Conservation (phyloP, 2,113 vertebrate genomes). For the Corynorhinus townsendii region DNA sequence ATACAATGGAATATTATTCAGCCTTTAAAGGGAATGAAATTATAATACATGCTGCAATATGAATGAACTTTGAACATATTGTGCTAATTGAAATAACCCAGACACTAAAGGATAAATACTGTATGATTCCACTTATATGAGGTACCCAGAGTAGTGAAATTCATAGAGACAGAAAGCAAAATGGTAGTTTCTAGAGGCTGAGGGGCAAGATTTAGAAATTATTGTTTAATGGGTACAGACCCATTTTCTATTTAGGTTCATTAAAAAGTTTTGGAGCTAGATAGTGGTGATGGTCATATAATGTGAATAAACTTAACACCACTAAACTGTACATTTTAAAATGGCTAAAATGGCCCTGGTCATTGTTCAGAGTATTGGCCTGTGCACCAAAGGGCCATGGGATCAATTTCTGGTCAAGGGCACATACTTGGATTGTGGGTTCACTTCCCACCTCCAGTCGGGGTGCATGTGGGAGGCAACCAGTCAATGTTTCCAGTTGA, state of each 20-base stretch:
- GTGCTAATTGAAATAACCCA: not conserved
- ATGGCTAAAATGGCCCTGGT: too few species aligned
- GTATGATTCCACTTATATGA: not conserved
- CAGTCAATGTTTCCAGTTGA: too few species aligned
- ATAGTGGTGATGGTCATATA: not conserved
- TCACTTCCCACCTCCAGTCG: too few species aligned
- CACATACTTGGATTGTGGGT: too few species aligned
- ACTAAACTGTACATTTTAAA: not conserved
- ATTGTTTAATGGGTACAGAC: not conserved
- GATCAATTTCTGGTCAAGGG: too few species aligned
- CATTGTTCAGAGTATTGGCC: too few species aligned
- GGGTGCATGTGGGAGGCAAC: too few species aligned
- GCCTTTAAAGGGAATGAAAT: not conserved
- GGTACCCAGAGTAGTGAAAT: not conserved
- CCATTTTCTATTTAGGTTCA: not conserved
- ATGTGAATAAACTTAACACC: not conserved
- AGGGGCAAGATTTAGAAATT: not conserved
- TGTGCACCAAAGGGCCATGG: too few species aligned
- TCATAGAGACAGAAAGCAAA: not conserved
- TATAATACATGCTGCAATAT: not conserved
- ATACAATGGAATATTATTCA: not conserved
- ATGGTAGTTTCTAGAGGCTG: not conserved
- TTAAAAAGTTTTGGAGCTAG: not conserved
- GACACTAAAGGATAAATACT: not conserved
- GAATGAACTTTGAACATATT: not conserved